Conservation (phyloP, 1,140 invertebrate genomes). For the Halesus radiatus region DNA sequence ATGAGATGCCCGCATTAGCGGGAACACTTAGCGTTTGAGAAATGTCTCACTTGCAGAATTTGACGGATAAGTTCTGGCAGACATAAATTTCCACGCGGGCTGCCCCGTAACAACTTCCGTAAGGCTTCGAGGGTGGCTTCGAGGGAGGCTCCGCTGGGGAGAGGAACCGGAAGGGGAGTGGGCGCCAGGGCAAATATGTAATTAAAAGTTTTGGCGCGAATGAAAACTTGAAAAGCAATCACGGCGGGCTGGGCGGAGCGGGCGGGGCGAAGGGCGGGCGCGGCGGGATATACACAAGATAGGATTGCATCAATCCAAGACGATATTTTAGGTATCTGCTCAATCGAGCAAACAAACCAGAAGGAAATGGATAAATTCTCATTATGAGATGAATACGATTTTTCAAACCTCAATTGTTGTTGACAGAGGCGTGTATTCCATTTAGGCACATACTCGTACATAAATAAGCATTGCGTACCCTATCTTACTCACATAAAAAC, state of each 20-base stretch:
- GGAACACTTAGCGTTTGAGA: conserved; percentile 19
- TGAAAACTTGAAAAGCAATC: conserved; percentile 58
- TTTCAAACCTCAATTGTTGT: no score
- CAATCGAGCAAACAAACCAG: background rate
- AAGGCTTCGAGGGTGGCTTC: conserved; percentile 2
- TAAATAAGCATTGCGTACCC: no score
- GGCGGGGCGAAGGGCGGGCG: background rate
- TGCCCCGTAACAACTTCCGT: conserved; percentile 41
- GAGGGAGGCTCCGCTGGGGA: background rate
- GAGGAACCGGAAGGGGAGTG: conserved; percentile 11
- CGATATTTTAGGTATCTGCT: conserved; percentile 1
- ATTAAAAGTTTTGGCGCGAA: conserved; percentile 58
- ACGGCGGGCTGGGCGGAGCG: conserved; percentile 35
- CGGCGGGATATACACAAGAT: background rate
- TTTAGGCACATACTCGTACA: no score
- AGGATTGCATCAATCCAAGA: conserved; percentile 18
- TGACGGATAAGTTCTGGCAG: conserved; percentile 27
- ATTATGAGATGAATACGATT: no score
- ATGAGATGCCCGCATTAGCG: conserved; percentile 12
- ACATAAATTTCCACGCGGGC: conserved; percentile 31
- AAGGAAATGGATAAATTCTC: no score
- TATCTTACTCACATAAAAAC: no score
- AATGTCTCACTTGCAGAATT: conserved; percentile 32
- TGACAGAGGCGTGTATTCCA: no score
- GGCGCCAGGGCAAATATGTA: conserved; percentile 55